Evolutionary conservation across 2,888 invertebrate genomes (phyloP), one percentile per base, ranked within the genome.

Genomic region (Dioctria rufipes): DNA sequence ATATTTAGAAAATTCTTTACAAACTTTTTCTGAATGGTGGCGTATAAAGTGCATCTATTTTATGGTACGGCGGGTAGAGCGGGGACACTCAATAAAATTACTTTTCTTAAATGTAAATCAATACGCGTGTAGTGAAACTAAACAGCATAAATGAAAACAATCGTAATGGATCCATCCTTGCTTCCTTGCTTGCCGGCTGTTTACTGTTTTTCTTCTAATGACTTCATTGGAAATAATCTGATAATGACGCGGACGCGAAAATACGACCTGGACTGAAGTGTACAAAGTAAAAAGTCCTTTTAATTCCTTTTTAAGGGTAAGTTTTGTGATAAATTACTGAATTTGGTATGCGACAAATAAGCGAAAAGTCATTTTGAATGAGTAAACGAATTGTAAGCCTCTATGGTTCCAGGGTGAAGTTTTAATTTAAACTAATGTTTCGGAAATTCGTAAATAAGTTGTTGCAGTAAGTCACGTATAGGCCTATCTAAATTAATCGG

Each of bases 321-420:
- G 6, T 61, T 25, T 61, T 61, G 61, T 61, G 61, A 61, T 39
- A 61, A 61, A 61, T 61, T 61, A 39, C 61, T 61, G 39, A 61
- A 61, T 61, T 61, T 61, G 4, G 61, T 61, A 61, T 61, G 61
- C 61, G n/a, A 5, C 61, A 37, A 61, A 39, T 6, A 39, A 61
- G 39, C 37, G 25, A 61, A 61, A 61, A 61, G 61, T 61, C 61
- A 61, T 61, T 61, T 61, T 39, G 25, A 13, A 61, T 61, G 61
- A 61, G 61, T 61, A 61, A 61, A 61, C 39, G 25, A 61, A 61
- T 61, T 61, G 61, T n/a, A 3, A 11, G 61, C 1, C 61, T 25
- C 39, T 25, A 25, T 25, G 25, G 6, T 61, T 25, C 25, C 11
- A 5, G 61, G 61, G 61, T 8, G 61, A 39, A 61, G 39, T 25